Evolutionary conservation across 2,113 vertebrate species (phyloP), one percentile per base, ranked within the genome.

Genomic region (Anoura caudifer): DNA sequence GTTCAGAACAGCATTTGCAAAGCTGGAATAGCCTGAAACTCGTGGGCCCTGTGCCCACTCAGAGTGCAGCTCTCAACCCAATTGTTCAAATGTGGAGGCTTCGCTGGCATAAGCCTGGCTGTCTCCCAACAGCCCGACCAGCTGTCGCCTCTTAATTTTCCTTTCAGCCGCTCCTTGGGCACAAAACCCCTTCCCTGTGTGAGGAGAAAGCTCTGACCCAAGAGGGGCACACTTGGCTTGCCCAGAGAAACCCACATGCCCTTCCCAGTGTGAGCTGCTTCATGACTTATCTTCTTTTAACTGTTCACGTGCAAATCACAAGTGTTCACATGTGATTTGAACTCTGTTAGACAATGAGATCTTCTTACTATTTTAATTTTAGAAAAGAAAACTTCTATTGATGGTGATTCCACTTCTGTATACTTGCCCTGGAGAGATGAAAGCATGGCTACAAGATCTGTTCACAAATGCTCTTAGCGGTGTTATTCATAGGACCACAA

Each of bases 1-100:
- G 17, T 80, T 50, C 90, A 67, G 93, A 96, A 63, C 54, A 79
- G 59, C 91, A 63, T 81, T 94, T 94, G 59, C 63, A 96, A 52
- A 65, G 6, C 59, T 94, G 59, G 22, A 88, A 80, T n/a, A 86
- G 85, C 38, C 70, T 90, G 63, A 91, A 70, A 56, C 63, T 80
- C 70, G 2, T 16, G 50, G 77, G 56, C 59, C 41, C 69, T 9
- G 45, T 63, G 24, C 7, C 38, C 31, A 81, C 1, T 38, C 54
- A 91, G 63, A 97, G 7, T 0, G 3, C 81, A 24, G 26, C 9
- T 88, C 91, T 43, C 43, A 86, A 73, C 50, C 56, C 22, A 38
- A 0, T 38, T 43, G 24, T 76, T 97, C 65, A 70, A 33, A 56
- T 61, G 33, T 50, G 20, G 47, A 92, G 76, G 47, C 54, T 87